Percentiles rank a stretch among this genome's conserved stretches.
Conservation (phyloP, 1,140 invertebrate species). For the Adelges cooleyi region DNA sequence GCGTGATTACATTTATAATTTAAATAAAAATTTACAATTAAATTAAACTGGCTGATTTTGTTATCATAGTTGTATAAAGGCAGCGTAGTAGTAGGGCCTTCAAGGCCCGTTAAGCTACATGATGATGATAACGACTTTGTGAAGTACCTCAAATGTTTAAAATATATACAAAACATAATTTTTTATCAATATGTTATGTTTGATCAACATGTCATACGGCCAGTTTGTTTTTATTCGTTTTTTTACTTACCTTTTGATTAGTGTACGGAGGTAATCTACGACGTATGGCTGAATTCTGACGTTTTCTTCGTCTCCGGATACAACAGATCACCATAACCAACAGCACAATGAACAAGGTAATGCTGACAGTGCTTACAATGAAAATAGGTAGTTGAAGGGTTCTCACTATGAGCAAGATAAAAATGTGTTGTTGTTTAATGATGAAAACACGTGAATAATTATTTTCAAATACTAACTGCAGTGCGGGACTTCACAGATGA, state of each 20-base stretch:
- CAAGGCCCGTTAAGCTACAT: too few species aligned
- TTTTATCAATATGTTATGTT: too few species aligned
- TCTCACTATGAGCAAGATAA: conserved; percentile 1
- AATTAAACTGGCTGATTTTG: too few species aligned
- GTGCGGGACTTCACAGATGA: conserved; percentile 71
- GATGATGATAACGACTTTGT: too few species aligned
- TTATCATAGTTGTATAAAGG: too few species aligned
- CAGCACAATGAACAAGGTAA: conserved; percentile 5
- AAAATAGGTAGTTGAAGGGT: conserved; percentile 7
- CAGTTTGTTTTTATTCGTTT: too few species aligned
- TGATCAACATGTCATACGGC: too few species aligned
- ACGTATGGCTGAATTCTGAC: conserved; percentile 9
- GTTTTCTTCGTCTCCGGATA: background rate
- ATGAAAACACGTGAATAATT: background rate
- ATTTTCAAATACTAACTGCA: conserved; percentile 48
- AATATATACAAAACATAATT: too few species aligned
- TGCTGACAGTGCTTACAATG: conserved; percentile 10
- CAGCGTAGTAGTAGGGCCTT: too few species aligned
- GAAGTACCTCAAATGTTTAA: too few species aligned
- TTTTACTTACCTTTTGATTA: conserved; percentile 11
- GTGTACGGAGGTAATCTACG: conserved; percentile 12
- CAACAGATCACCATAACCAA: conserved; percentile 21
- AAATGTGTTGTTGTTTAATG: background rate
- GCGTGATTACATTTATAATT: too few species aligned
- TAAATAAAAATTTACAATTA: too few species aligned